Conservation (phyloP, 2,797 vertebrate genomes). For the Cyclura pinguis region DNA sequence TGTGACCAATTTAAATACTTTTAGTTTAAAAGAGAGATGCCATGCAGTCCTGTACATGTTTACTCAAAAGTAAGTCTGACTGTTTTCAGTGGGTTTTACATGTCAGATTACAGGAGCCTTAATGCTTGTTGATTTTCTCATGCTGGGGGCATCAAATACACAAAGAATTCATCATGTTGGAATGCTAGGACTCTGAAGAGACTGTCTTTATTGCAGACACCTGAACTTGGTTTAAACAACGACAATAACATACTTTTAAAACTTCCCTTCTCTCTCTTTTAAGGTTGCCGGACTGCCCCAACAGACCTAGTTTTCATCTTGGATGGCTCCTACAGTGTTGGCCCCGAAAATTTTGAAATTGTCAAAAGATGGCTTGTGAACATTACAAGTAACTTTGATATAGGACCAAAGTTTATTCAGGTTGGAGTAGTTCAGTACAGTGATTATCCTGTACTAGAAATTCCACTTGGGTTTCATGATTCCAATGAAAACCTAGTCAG, state of each 20-base stretch:
- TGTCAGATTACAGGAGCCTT: neutral
- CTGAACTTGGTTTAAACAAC: neutral
- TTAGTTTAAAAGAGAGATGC: neutral
- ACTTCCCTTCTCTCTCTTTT: neutral
- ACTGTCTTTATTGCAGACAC: neutral
- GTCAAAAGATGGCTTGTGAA: conserved; percentile 97
- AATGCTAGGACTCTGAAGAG: neutral
- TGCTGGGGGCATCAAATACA: neutral
- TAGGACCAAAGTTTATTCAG: conserved; percentile 96
- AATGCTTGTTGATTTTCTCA: neutral
- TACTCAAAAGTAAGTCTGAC: neutral
- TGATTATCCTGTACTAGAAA: conserved; percentile 92
- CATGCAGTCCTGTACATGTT: neutral
- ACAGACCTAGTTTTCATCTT: conserved; percentile 97
- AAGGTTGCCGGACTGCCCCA: conserved; percentile 95
- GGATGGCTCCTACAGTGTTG: conserved; percentile 97
- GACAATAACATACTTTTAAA: neutral
- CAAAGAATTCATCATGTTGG: neutral
- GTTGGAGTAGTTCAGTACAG: conserved; percentile 98
- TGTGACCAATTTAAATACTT: neutral
- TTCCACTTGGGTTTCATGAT: conserved; percentile 89
- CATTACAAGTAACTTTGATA: conserved; percentile 95
- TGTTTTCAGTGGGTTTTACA: neutral
- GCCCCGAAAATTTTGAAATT: conserved; percentile 96
- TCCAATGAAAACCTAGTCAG: conserved; percentile 86